These are phyloP conservation scores for Oceanodroma tethys DNA, from an alignment of 2,113 vertebrate genomes.

Conservation along the genomic window DNA sequence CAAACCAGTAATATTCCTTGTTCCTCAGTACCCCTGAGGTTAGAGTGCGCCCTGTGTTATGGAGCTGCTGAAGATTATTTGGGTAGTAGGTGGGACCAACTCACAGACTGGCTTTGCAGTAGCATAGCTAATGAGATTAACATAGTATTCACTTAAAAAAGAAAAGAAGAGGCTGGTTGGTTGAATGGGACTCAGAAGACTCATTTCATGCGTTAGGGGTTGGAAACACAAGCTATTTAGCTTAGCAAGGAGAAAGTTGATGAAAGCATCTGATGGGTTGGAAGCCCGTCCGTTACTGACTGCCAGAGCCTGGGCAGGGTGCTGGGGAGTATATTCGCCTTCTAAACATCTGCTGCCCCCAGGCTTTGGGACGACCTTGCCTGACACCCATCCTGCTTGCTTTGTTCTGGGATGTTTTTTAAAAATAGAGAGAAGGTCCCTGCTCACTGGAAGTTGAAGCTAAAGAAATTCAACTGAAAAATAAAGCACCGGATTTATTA, in stretches of 20 bases:
- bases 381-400: neutral
- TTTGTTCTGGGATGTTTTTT: neutral
- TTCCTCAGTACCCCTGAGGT: neutral
- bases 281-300: rapidly evolving
- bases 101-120: neutral
- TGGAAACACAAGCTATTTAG: neutral
- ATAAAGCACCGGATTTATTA: neutral
- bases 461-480: neutral
- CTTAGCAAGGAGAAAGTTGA: slow-evolving; percentile 9
- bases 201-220: neutral
- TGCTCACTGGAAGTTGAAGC: neutral
- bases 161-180: neutral
- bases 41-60: neutral
- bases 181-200: neutral
- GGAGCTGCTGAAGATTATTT: neutral
- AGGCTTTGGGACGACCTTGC: neutral
- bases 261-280: slow-evolving; percentile 7
- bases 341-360: neutral
- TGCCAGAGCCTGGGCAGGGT: neutral
- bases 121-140: slow-evolving; percentile 23
- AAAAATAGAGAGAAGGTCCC: rapidly evolving
- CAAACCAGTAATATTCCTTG: neutral
- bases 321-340: neutral
- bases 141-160: neutral
- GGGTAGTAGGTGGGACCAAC: neutral